Base-by-base conservation (phyloP, 2,113 vertebrate species). In the Cebidichthys violaceus region DNA sequence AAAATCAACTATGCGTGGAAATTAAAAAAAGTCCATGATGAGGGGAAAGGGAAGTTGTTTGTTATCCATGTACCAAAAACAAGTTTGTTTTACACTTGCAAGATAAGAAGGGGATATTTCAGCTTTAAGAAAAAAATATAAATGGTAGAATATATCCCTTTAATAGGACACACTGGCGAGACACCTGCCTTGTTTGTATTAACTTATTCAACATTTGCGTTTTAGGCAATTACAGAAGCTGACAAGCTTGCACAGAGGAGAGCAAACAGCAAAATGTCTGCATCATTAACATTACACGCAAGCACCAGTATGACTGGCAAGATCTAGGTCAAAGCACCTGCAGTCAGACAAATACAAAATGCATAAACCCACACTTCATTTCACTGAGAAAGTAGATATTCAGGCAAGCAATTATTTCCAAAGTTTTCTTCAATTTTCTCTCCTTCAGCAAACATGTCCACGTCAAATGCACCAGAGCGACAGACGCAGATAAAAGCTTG, bases 401-500 rank as follows among this genome's bases (percentile, higher is more conserved):
- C 24, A 68, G 29, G 9, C 35, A 67, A 60, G 65, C 35, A 50
- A 78, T 78, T 66, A 85, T 65, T 66, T 81, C 41, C 33, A 9
- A 17, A 81, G 41, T 77, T 73, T 20, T 54, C 50, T 52, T 83
- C 6, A 24, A 20, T 54, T 75, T 61, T 29, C 27, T 3, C 18
- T 24, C 9, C 33, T 37, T 78, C 33, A 70, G 59, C 37, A 82
- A 84, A 73, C 82, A 70, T 55, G 54, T 55, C 15, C 9, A 15
- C 67, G 41, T 83, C 68, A 75, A 77, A 75, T 31, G 64, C 54
- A 82, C 82, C 43, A 65, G 24, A 45, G 61, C 10, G 14, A 52
- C 55, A 64, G 31, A 11, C 4, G 61, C 43, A 68, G 65, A 81
- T 33, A 75, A 70, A 67, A 70, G 35, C 47, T n/a, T 55, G 17